A percentile compares a stretch with the other conserved stretches of the same genome.
phyloP scores from a whole-genome alignment of 2,888 invertebrate genomes.

The Sphecodes monilicornis region DNA sequence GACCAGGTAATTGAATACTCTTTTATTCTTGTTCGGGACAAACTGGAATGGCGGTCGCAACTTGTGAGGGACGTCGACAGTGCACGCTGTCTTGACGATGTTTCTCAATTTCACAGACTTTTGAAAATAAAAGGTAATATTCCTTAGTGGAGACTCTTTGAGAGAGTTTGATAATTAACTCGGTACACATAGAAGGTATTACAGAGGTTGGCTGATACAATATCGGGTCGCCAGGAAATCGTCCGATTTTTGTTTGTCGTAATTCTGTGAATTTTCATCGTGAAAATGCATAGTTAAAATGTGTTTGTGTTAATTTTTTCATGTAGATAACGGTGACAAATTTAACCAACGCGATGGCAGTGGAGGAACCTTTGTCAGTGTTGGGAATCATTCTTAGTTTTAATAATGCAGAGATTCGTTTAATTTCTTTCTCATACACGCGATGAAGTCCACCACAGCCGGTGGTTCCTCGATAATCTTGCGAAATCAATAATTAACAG shows the following conservation, averaged over 20 bases:
- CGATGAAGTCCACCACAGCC: too few species aligned
- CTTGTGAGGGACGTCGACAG: neutral
- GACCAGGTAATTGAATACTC: neutral
- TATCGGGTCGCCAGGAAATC: neutral
- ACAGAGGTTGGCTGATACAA: neutral
- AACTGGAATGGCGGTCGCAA: neutral
- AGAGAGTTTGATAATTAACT: neutral
- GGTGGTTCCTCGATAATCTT: too few species aligned
- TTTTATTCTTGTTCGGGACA: neutral
- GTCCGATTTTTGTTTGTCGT: neutral
- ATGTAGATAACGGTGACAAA: neutral
- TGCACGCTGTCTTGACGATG: conserved; percentile 1
- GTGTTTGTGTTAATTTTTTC: neutral
- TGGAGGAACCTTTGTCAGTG: neutral
- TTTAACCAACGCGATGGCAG: neutral
- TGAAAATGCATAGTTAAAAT: too few species aligned
- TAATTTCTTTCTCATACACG: neutral
- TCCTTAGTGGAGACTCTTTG: neutral
- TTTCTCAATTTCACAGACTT: neutral
- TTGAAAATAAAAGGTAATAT: conserved; percentile 26
- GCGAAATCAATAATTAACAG: too few species aligned
- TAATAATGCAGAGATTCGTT: neutral
- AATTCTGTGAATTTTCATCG: neutral
- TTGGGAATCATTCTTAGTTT: neutral
- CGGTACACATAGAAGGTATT: neutral